Evolutionary conservation across 2,113 vertebrate species (phyloP).

Genomic region (Alouatta palliata): DNA sequence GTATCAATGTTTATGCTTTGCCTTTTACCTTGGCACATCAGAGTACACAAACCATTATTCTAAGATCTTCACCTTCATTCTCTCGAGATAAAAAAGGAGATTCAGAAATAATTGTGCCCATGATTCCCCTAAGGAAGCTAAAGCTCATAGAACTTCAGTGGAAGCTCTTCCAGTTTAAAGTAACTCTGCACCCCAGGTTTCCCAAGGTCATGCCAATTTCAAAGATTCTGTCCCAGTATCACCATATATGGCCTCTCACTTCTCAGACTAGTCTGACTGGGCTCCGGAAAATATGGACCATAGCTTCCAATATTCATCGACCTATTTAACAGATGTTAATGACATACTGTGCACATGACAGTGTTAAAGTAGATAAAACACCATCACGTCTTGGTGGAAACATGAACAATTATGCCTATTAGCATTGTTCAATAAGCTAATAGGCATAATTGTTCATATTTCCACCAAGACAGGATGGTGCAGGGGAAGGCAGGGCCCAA

Average conservation of each 20-base stretch:
- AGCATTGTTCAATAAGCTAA: too few relatives aligned
- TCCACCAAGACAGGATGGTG: too few relatives aligned
- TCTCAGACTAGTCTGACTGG: neutral
- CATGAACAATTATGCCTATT: accelerated
- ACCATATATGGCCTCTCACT: neutral
- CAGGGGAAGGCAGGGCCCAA: too few relatives aligned
- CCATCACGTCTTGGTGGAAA: neutral
- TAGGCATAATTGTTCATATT: too few relatives aligned
- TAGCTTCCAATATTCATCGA: neutral
- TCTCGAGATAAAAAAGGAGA: neutral
- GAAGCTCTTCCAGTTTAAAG: neutral
- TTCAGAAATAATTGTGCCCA: neutral
- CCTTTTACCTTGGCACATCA: neutral
- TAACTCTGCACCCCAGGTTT: neutral
- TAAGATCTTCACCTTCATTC: neutral
- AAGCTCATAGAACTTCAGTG: neutral
- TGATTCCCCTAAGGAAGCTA: neutral
- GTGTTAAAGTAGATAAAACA: neutral
- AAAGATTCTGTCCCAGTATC: neutral
- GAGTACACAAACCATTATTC: neutral
- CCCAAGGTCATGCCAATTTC: neutral
- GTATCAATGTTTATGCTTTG: neutral
- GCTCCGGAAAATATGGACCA: neutral
- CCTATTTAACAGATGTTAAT: neutral
- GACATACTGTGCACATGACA: neutral